Conservation (phyloP, 2,113 vertebrate species). For the Benthochromis sp. region DNA sequence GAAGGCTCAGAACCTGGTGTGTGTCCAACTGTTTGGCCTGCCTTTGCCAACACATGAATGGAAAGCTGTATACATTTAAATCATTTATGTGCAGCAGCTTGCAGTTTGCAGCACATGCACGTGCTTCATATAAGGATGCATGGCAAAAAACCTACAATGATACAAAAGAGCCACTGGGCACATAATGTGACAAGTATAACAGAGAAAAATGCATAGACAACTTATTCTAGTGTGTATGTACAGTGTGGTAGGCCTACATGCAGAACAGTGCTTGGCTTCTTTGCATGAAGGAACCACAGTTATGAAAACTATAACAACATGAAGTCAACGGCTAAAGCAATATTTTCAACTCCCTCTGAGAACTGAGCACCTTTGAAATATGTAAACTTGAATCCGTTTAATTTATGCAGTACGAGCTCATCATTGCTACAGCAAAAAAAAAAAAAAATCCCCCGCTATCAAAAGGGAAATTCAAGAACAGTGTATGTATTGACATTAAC, state of each 20-base stretch:
- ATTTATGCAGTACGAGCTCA: neutral
- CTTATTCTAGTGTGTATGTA: neutral
- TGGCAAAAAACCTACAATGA: neutral
- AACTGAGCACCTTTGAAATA: neutral
- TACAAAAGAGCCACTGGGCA: neutral
- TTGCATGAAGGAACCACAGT: neutral
- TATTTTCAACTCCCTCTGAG: neutral
- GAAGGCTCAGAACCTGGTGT: conserved; percentile 54
- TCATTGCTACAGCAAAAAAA: neutral
- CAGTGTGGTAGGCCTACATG: neutral
- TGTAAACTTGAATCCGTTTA: neutral
- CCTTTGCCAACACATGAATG: neutral
- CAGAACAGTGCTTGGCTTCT: neutral
- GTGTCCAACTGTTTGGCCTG: conserved; percentile 44
- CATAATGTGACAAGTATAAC: neutral
- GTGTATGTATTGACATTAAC: conserved; percentile 15
- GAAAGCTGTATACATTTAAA: neutral
- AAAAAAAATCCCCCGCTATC: neutral
- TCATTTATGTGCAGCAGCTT: neutral
- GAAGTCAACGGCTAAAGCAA: neutral
- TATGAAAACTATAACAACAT: neutral
- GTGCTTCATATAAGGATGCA: neutral
- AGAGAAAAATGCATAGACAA: neutral
- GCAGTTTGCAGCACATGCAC: neutral
- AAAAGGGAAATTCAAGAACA: conserved; percentile 35